Evolutionary conservation across 1,140 invertebrate genomes (phyloP).

Genomic region (Fragariocoptes setiger): DNA sequence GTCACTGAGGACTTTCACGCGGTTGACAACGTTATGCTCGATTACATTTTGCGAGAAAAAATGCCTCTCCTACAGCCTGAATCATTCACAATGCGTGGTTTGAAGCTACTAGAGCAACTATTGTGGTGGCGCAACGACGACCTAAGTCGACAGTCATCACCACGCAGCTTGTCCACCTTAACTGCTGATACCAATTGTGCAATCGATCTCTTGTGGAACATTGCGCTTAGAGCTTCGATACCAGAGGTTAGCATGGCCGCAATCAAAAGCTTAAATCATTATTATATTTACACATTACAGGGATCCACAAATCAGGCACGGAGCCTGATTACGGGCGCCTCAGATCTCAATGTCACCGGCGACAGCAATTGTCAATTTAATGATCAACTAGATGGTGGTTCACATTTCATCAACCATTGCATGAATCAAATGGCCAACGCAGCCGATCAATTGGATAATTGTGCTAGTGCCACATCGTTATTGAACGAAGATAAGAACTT

Average conservation of each 20-base stretch:
- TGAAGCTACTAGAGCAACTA: conserved; percentile 60
- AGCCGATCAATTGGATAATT: conserved; percentile 30
- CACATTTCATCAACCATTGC: conserved; percentile 48
- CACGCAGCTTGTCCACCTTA: neutral
- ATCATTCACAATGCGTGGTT: conserved; percentile 56
- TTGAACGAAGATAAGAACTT: conserved; percentile 40
- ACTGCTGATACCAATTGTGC: conserved; percentile 17
- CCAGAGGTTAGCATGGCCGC: conserved; percentile 75
- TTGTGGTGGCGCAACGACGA: conserved; percentile 31
- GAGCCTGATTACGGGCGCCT: no score
- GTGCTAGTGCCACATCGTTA: conserved; percentile 12
- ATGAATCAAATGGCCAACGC: conserved; percentile 58
- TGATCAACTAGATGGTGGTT: no score
- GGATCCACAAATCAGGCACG: no score
- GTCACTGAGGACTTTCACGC: conserved; percentile 37
- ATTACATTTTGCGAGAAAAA: conserved; percentile 58
- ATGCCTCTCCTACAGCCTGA: conserved; percentile 54
- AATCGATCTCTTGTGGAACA: conserved; percentile 74
- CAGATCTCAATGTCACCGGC: no score
- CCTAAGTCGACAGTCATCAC: neutral
- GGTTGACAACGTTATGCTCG: conserved; percentile 43
- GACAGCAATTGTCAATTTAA: no score
- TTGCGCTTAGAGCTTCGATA: conserved; percentile 50
- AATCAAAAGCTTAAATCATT: conserved; percentile 65
- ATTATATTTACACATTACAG: conserved; percentile 58